phyloP scores from a whole-genome alignment of 1,140 invertebrate genomes.

The Drosophila azteca region DNA sequence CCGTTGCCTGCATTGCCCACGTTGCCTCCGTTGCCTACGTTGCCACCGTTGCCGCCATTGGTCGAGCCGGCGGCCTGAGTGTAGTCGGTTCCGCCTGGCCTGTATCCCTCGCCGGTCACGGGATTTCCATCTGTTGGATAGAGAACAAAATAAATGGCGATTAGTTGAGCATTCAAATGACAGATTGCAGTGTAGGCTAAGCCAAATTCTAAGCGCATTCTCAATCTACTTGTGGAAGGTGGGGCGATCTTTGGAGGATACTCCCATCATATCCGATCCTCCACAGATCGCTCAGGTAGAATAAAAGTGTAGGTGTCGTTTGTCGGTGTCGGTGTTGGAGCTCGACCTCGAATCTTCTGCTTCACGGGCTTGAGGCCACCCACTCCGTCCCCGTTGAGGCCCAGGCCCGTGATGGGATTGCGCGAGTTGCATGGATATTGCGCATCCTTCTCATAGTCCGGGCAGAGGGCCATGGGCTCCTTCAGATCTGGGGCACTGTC shows the following conservation, averaged over 20 bases:
- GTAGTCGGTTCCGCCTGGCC: slow-evolving; percentile 61
- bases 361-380: slow-evolving; percentile 72
- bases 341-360: slow-evolving; percentile 60
- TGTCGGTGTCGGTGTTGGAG: neutral
- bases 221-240: neutral
- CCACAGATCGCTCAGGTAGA: neutral
- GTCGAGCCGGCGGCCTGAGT: slow-evolving; percentile 49
- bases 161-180: neutral
- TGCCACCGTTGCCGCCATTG: slow-evolving; percentile 42
- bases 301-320: neutral
- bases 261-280: too few species aligned
- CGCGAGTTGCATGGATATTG: slow-evolving; percentile 40
- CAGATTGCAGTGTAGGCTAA: too few species aligned
- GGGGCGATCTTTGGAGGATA: too few species aligned
- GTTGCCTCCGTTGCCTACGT: too few species aligned
- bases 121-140: slow-evolving; percentile 84
- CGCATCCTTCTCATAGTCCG: slow-evolving; percentile 9
- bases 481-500: slow-evolving; percentile 3
- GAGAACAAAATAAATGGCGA: neutral
- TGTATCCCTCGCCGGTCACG: slow-evolving; percentile 85
- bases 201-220: neutral
- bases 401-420: slow-evolving; percentile 76
- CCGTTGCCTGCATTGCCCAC: slow-evolving; percentile 28
- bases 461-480: slow-evolving; percentile 35
- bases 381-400: slow-evolving; percentile 72